Evolutionary conservation across 2,797 vertebrate species (phyloP).

Genomic region (Macropodus opercularis): DNA sequence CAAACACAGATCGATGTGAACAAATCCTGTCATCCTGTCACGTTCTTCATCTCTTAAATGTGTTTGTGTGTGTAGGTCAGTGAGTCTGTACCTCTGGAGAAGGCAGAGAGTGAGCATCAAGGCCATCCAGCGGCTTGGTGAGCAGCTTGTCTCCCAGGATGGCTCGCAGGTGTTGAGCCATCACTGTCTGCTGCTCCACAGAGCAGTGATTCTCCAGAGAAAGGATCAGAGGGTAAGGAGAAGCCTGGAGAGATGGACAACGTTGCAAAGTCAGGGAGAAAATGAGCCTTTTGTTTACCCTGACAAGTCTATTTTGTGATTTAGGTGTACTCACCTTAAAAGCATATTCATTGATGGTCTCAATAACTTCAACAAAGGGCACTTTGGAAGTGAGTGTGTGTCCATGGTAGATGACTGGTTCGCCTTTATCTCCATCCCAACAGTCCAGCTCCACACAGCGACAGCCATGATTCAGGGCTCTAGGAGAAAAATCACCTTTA

Average conservation of each 20-base stretch:
- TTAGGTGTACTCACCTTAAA: conserved; percentile 87
- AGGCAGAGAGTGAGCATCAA: conserved; percentile 76
- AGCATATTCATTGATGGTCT: conserved; percentile 89
- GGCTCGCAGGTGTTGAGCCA: conserved; percentile 87
- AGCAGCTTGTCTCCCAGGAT: conserved; percentile 92
- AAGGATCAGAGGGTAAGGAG: conserved; percentile 83
- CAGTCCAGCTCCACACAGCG: conserved; percentile 98
- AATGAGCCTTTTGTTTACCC: too few species aligned
- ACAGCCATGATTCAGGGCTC: conserved; percentile 90
- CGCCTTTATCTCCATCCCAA: conserved; percentile 91
- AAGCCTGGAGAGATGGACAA: conserved; percentile 52
- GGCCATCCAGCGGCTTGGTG: conserved; percentile 74
- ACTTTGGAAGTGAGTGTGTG: conserved; percentile 96
- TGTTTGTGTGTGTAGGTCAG: not conserved
- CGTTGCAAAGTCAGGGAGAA: too few species aligned
- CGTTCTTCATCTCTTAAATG: not conserved
- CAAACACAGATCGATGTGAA: not conserved
- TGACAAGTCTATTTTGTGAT: too few species aligned
- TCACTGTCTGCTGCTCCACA: conserved; percentile 89
- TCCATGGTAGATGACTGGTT: conserved; percentile 93
- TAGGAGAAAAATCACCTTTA: conserved; percentile 65
- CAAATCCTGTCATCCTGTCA: not conserved
- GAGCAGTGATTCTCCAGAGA: conserved; percentile 98
- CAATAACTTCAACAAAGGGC: conserved; percentile 89
- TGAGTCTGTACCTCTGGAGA: conserved; percentile 87